Conservation (phyloP, 1,140 invertebrate species). For the Limonius californicus region DNA sequence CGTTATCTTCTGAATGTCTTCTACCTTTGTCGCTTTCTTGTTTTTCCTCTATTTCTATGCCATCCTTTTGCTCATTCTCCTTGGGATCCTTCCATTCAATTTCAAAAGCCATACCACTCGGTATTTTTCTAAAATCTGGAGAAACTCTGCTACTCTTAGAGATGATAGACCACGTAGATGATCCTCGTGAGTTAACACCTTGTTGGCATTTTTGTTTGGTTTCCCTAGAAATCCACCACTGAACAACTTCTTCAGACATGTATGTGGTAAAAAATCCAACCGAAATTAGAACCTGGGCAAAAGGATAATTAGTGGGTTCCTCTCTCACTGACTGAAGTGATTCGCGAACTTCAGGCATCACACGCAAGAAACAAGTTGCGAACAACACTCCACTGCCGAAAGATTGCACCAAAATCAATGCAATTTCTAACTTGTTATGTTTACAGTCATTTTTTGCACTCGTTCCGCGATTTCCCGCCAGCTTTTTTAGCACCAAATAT, state of each 20-base stretch:
- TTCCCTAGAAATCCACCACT: not conserved
- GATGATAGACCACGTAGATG: conserved; percentile 8
- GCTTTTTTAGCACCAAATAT: no score
- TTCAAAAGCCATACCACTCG: not conserved
- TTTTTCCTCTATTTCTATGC: conserved; percentile 19
- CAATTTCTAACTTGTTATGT: no score
- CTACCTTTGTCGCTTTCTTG: not conserved
- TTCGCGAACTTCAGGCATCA: no score
- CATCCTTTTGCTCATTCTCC: conserved; percentile 11
- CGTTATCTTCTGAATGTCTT: conserved; percentile 41
- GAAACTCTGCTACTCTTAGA: not conserved
- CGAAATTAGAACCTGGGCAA: conserved; percentile 52
- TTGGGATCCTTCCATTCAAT: not conserved
- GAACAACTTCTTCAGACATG: conserved; percentile 51
- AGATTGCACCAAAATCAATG: no score
- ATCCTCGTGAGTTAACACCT: not conserved
- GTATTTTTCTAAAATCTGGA: not conserved
- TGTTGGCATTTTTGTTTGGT: not conserved
- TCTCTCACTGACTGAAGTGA: no score
- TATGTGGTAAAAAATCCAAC: conserved; percentile 57
- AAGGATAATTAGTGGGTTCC: conserved; percentile 36
- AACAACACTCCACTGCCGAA: no score
- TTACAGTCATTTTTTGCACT: no score
- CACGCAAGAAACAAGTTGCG: no score
- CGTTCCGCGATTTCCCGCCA: no score